A percentile compares a stretch with the other conserved stretches of the same genome.
Conservation (phyloP, 2,888 invertebrate genomes). For the Sinotaia quadrata region DNA sequence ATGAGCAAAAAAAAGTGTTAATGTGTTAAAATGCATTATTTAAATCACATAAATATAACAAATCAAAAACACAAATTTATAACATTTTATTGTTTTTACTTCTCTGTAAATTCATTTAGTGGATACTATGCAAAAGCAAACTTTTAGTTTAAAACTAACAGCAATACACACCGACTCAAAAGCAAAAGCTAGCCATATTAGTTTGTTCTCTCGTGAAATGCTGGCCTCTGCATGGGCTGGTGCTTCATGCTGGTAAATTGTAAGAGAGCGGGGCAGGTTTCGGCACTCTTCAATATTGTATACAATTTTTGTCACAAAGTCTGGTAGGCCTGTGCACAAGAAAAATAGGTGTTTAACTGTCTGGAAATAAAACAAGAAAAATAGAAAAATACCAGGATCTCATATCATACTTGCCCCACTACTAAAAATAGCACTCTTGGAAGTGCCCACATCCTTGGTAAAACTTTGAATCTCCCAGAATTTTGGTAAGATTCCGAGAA, state of each 20-base stretch:
- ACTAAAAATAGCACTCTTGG: too few relatives aligned
- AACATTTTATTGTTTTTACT: background rate
- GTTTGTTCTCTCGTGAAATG: constrained; percentile 34
- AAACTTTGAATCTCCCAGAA: too few relatives aligned
- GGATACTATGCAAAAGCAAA: background rate
- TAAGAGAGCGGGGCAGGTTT: constrained; percentile 46
- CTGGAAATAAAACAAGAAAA: too few relatives aligned
- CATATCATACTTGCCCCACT: too few relatives aligned
- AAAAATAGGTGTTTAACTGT: background rate
- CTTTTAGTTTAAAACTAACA: background rate
- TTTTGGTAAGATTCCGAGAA: too few relatives aligned
- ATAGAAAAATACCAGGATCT: too few relatives aligned
- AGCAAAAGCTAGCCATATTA: constrained; percentile 65
- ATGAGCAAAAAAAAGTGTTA: too few relatives aligned
- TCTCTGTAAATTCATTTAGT: background rate
- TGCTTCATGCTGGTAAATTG: constrained; percentile 42
- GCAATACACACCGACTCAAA: constrained; percentile 64
- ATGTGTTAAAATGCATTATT: too few relatives aligned
- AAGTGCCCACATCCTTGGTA: too few relatives aligned
- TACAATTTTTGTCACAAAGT: constrained; percentile 10
- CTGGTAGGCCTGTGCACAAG: constrained; percentile 11
- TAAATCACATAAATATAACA: too few relatives aligned
- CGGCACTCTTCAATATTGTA: constrained; percentile 47
- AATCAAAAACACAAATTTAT: too few relatives aligned
- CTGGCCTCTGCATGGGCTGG: constrained; percentile 56